Evolutionary conservation across 2,113 vertebrate genomes (phyloP).

Genomic region (Rhinogobius similis): DNA sequence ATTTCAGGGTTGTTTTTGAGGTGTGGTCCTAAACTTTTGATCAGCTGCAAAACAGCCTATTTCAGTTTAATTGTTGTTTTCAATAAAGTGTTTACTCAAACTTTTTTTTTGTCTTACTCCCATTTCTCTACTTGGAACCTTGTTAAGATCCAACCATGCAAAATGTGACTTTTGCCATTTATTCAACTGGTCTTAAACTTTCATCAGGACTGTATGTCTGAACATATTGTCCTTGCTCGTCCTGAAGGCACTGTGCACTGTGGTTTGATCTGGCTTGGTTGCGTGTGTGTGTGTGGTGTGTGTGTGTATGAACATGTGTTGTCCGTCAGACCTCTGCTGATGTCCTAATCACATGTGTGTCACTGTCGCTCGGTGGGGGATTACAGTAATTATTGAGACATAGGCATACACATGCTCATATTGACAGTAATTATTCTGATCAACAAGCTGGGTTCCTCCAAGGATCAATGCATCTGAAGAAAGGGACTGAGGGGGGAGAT

Average conservation of each 20-base stretch:
- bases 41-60: no score
- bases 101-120: no score
- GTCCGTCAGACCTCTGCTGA: constrained; percentile 64
- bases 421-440: constrained; percentile 83
- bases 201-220: no score
- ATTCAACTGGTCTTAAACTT: no score
- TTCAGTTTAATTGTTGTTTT: no score
- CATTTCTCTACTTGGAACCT: no score
- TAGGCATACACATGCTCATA: constrained; percentile 59
- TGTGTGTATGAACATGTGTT: constrained; percentile 44
- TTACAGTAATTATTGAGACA: constrained; percentile 75
- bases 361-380: constrained; percentile 61
- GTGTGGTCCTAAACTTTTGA: no score
- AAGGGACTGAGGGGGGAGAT: constrained; percentile 31
- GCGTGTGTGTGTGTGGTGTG: constrained; percentile 22
- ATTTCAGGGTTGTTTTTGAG: no score
- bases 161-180: no score
- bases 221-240: constrained; percentile 19
- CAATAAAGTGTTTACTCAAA: no score
- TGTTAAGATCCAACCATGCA: no score
- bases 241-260: constrained; percentile 34
- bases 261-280: constrained; percentile 14
- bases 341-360: constrained; percentile 73
- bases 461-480: constrained; percentile 76
- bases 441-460: constrained; percentile 78